Base-by-base conservation (phyloP, 1,140 invertebrate genomes). In the Harlomillsia oculata region DNA sequence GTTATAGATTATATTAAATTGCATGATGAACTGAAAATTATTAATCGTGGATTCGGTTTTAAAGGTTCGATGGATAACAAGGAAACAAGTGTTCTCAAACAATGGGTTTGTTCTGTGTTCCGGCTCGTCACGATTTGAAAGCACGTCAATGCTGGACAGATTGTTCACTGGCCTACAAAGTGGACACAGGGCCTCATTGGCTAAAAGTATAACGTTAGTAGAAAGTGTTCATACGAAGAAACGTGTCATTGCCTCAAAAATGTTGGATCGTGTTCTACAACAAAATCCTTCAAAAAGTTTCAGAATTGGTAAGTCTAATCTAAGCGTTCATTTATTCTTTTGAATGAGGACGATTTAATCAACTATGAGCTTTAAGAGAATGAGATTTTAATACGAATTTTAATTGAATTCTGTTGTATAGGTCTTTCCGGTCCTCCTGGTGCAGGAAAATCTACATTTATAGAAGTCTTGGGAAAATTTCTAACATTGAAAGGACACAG, bases 371-470 rank as follows among this genome's bases (percentile, higher is more conserved):
- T 18, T 3, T 36, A 1, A 9, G 16, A 26, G 6, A 26, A 20
- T 9, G 25, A 2, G 14, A 63, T 32, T 29, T 45, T 29, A 28
- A 21, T n/a, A 62, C n/a, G 18, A 50, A 43, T 26, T 39, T 40
- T 50, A 54, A 53, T 16, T 40, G 9, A 43, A 53, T 26, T 37
- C 50, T 62, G 48, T 66, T 52, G 52, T 68, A 21, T 53, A 77
- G 74, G 79, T 18, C 68, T 80, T 28, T 78, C 78, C 45, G 79
- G 80, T n/a, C 76, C 78, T 37, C 80, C 80, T 21, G 80, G 80
- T 26, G 77, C 78, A 48, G 80, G 80, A 25, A 82, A 82, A 69
- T 80, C 77, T 41, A 80, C 80, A 5, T 80, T 81, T 65, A 80
- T 82, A 54, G 80, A 82, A 70, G 66, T 66, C 5, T 72, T 82